Conservation (phyloP, 1,140 invertebrate species). For the Neelides sp. region DNA sequence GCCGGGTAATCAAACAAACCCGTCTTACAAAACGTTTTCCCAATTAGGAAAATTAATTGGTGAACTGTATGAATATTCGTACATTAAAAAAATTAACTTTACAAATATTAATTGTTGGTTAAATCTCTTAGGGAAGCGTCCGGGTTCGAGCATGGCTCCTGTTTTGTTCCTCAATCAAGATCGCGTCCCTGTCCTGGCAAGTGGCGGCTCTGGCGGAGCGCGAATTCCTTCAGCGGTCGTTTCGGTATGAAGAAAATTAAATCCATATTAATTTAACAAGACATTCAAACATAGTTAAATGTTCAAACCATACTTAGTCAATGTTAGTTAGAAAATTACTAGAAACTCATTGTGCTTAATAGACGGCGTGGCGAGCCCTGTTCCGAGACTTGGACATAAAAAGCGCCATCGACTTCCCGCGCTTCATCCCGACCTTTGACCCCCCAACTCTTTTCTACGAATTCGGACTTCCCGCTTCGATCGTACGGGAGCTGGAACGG, state of each 20-base stretch:
- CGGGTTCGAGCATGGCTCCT: slow-evolving; percentile 85
- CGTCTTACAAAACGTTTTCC: no score
- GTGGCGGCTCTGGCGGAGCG: slow-evolving; percentile 82
- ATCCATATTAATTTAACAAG: neutral
- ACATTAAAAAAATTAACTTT: neutral
- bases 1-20: slow-evolving; percentile 34
- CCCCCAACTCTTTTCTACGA: slow-evolving; percentile 20
- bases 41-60: slow-evolving; percentile 58
- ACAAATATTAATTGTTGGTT: neutral
- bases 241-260: slow-evolving; percentile 44
- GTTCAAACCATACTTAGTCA: neutral
- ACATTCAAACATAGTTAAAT: neutral
- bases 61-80: slow-evolving; percentile 31
- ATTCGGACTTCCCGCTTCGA: slow-evolving; percentile 21
- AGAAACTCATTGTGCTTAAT: neutral
- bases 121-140: slow-evolving; percentile 54
- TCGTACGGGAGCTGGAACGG: slow-evolving; percentile 23
- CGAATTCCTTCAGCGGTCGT: slow-evolving; percentile 74
- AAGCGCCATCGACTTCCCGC: slow-evolving; percentile 26
- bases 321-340: no score
- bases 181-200: slow-evolving; percentile 59
- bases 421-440: slow-evolving; percentile 15
- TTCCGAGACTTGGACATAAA: slow-evolving; percentile 29
- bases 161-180: slow-evolving; percentile 60
- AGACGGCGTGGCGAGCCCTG: slow-evolving; percentile 28